Percentiles rank a stretch among this genome's conserved stretches.
These are phyloP conservation scores for Aphelinus atriplicis DNA, from an alignment of 1,140 invertebrate genomes.

Conservation along the genomic window DNA sequence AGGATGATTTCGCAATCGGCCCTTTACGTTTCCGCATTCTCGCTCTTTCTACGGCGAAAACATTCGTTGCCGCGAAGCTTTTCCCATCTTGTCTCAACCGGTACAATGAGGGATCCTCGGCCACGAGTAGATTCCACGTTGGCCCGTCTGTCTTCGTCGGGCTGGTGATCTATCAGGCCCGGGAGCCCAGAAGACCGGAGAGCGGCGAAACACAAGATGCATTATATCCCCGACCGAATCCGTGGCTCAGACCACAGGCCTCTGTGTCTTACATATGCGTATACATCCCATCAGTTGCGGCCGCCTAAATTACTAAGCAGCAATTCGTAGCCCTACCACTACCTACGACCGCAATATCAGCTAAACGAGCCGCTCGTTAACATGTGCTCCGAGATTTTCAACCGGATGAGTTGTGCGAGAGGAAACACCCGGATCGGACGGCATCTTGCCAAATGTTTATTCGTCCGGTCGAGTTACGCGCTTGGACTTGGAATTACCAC, in stretches of 20 bases:
- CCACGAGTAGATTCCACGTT: not conserved
- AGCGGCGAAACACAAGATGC: not conserved
- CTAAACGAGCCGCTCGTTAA: not conserved
- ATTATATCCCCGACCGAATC: slow-evolving; percentile 1
- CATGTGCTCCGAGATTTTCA: not conserved
- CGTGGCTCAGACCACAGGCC: not conserved
- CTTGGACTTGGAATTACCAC: no score
- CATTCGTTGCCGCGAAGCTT: no score
- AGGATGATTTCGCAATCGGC: no score
- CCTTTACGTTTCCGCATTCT: no score
- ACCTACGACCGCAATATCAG: not conserved
- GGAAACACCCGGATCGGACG: no score
- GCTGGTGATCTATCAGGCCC: slow-evolving; percentile 16
- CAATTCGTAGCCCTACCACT: not conserved
- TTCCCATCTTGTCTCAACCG: no score
- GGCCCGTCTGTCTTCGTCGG: slow-evolving; percentile 17
- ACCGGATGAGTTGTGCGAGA: no score
- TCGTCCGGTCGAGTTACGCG: no score
- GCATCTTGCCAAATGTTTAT: no score
- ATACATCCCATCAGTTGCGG: slow-evolving; percentile 4
- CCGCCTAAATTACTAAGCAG: slow-evolving; percentile 10
- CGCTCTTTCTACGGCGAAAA: no score
- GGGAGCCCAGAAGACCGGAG: slow-evolving; percentile 14
- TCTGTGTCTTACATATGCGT: not conserved
- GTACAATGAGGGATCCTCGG: not conserved